Base-by-base conservation (phyloP, 53 echinoderm and acorn worm species). In the Holothuria leucospilota region DNA sequence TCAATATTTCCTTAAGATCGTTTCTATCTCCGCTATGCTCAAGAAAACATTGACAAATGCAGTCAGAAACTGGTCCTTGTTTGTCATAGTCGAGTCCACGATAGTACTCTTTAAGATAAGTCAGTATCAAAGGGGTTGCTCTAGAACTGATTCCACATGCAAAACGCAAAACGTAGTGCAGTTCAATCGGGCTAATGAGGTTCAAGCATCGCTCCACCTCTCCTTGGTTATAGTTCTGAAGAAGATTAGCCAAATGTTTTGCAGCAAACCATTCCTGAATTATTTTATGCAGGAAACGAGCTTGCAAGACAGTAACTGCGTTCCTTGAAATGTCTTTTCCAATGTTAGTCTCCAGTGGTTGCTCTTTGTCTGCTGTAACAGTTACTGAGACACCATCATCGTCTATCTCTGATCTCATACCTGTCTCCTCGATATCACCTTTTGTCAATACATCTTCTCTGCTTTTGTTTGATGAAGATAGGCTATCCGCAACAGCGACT, bases 81-180 rank as follows among this genome's bases (percentile, higher is more conserved):
- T 40, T 46, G 16, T 52, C 6, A 46, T 42, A 25, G 11, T 49
- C 74, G 1, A 24, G 6, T 23, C 8, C 39, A 23, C 52, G 49
- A 16, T 26, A 25, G 49, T 74, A 12, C 28, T 12, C 18, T 15
- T 40, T 23, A 20, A 74, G 49, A n/a, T 49, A 74, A 4, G 8
- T 51, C 41, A 42, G 6, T 20, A 74, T 74, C 13, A 74, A 8
- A 49, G n/a, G 51, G n/a, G 41, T 24, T 40, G 26, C 52, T 14
- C 26, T 20, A 71, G 39, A 24, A 71, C 40, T 41, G 39, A 71
- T 38, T 20, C 42, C 40, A 20, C 72, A 71, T 23, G 72, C 30
- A 39, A 71, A 71, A 12, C 72, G 72, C 13, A 71, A 71, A 46
- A 71, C 49, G 11, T 39, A 71, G 30, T 71, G 72, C 13, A 71